These are phyloP conservation scores for Idaea straminata DNA, from an alignment of 2,888 invertebrate genomes.

Conservation along the genomic window DNA sequence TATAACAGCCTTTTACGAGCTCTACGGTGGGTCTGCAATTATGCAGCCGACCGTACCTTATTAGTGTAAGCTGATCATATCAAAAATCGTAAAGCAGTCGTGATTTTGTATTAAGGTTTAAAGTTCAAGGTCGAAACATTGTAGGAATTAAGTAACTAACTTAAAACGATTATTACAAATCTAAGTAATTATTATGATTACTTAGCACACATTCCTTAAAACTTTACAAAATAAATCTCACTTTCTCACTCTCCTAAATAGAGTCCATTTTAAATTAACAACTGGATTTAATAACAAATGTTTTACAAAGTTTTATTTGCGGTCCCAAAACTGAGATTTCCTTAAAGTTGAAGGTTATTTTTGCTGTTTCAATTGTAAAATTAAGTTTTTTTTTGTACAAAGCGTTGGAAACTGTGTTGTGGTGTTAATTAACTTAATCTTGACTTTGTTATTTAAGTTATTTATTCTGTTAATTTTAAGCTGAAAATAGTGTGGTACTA, in stretches of 20 bases:
- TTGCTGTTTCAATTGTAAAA: conserved; percentile 15
- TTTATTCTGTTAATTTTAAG: not conserved
- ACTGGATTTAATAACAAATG: conserved; percentile 5
- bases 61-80: too few species aligned
- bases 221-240: not conserved
- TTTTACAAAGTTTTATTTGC: conserved; percentile 13
- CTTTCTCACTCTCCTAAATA: not conserved
- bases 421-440: not conserved
- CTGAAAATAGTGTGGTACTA: not conserved
- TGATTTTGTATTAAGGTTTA: too few species aligned
- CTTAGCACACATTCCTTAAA: not conserved
- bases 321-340: conserved; percentile 1
- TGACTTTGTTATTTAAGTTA: not conserved
- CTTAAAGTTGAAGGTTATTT: conserved; percentile 8
- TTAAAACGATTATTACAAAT: not conserved
- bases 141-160: not conserved
- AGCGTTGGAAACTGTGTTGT: conserved; percentile 4
- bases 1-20: too few species aligned
- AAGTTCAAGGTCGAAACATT: not conserved
- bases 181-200: not conserved
- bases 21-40: too few species aligned
- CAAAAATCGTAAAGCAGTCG: too few species aligned
- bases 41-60: too few species aligned
- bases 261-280: not conserved
- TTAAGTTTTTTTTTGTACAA: conserved; percentile 11